Evolutionary conservation across 2,113 vertebrate species (phyloP).

Genomic region (Lampris megalopsis): DNA sequence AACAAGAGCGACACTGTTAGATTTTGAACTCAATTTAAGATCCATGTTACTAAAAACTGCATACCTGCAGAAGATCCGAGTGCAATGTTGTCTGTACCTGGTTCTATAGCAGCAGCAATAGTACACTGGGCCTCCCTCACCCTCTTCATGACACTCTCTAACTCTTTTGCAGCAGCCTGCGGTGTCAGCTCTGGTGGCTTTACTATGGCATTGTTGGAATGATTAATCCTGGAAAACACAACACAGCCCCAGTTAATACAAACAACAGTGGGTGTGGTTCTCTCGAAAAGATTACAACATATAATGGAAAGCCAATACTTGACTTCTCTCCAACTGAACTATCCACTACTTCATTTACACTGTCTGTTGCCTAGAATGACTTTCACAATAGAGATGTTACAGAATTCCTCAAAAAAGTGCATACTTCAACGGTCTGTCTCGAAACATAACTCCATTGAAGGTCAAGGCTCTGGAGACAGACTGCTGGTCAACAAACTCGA

Average conservation of each 20-base stretch:
- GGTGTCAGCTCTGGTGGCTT: conserved; percentile 98
- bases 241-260: neutral
- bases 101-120: conserved; percentile 96
- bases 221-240: conserved; percentile 91
- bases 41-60: neutral
- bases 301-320: neutral
- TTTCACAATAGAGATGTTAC: neutral
- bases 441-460: conserved; percentile 98
- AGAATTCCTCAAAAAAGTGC: conserved; percentile 25
- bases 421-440: conserved; percentile 96
- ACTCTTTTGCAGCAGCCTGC: conserved; percentile 95
- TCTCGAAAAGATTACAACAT: neutral
- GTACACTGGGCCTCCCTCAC: conserved; percentile 95
- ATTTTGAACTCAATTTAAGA: neutral
- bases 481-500: conserved; percentile 95
- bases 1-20: conserved; percentile 37
- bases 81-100: conserved; percentile 78
- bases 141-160: conserved; percentile 97
- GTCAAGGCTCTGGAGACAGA: conserved; percentile 93
- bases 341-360: neutral
- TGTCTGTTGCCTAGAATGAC: neutral
- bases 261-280: neutral
- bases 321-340: neutral
- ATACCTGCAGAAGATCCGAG: neutral
- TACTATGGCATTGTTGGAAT: conserved; percentile 99